Conservation (phyloP, 2,888 invertebrate genomes). For the Erebia ligea region DNA sequence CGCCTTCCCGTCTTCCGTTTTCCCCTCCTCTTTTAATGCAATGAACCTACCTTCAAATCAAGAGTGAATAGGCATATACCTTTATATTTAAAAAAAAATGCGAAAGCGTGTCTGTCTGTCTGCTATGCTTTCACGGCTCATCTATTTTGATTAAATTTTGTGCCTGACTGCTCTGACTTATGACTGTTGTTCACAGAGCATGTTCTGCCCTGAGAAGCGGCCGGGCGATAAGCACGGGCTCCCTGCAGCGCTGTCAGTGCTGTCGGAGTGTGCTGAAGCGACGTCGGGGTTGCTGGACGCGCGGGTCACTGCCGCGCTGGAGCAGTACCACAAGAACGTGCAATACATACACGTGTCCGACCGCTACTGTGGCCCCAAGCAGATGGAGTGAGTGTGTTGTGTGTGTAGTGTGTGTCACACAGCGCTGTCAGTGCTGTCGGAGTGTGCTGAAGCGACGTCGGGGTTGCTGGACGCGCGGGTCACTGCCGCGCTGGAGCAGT, state of each 20-base stretch:
- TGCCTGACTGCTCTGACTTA: not conserved
- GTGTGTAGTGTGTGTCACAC: not conserved
- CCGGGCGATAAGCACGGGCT: conserved; percentile 91
- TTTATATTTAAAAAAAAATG: too few relatives aligned
- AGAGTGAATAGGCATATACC: too few relatives aligned
- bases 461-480: conserved; percentile 93
- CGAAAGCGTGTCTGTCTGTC: too few relatives aligned
- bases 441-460: conserved; percentile 94
- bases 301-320: conserved; percentile 88
- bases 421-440: conserved; percentile 80
- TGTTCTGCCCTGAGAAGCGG: conserved; percentile 93
- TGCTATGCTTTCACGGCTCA: too few relatives aligned
- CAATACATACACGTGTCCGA: conserved; percentile 99
- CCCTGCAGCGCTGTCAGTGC: conserved; percentile 87
- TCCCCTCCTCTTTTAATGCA: too few relatives aligned
- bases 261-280: conserved; percentile 96
- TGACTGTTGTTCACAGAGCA: conserved; percentile 77
- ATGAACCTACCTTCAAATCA: too few relatives aligned
- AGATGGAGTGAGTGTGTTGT: conserved; percentile 89
- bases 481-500: conserved; percentile 89
- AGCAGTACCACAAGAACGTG: conserved; percentile 91
- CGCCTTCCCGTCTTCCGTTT: too few relatives aligned
- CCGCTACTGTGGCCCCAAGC: conserved; percentile 95
- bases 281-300: conserved; percentile 92
- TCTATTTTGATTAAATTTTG: too few relatives aligned